These are phyloP conservation scores for Creontiades dilutus DNA, from an alignment of 2,888 invertebrate genomes.

Conservation along the genomic window DNA sequence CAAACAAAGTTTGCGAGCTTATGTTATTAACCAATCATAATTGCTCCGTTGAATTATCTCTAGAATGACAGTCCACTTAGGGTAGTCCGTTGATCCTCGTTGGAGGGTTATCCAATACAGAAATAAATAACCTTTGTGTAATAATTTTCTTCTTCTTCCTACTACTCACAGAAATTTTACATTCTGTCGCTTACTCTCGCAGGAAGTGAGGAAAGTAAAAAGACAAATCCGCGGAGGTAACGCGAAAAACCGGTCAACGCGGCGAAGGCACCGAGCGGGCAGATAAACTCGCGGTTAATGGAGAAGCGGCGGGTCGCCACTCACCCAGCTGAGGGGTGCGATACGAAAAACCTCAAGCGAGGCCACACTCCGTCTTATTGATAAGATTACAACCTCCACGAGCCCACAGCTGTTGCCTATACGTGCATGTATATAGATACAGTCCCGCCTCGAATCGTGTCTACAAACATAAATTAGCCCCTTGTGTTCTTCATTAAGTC, in stretches of 20 bases:
- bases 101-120: no score
- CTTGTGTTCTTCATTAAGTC: conserved; percentile 32
- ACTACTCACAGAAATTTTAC: no score
- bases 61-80: no score
- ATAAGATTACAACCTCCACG: conserved; percentile 14
- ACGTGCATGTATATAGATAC: not conserved
- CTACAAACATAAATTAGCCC: conserved; percentile 29
- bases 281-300: not conserved
- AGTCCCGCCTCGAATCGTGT: conserved; percentile 13
- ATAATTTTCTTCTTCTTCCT: no score
- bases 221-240: no score
- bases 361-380: conserved; percentile 4
- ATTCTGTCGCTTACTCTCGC: no score
- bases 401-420: conserved; percentile 16
- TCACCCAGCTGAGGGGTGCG: conserved; percentile 9
- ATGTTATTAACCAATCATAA: no score
- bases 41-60: no score
- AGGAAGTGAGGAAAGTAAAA: no score
- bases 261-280: not conserved
- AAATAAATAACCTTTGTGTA: no score
- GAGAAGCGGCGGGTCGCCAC: not conserved
- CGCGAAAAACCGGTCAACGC: conserved; percentile 26
- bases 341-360: conserved; percentile 27
- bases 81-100: no score
- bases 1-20: no score